Evolutionary conservation across 2,113 vertebrate species (phyloP).

Genomic region (Fregetta grallaria): DNA sequence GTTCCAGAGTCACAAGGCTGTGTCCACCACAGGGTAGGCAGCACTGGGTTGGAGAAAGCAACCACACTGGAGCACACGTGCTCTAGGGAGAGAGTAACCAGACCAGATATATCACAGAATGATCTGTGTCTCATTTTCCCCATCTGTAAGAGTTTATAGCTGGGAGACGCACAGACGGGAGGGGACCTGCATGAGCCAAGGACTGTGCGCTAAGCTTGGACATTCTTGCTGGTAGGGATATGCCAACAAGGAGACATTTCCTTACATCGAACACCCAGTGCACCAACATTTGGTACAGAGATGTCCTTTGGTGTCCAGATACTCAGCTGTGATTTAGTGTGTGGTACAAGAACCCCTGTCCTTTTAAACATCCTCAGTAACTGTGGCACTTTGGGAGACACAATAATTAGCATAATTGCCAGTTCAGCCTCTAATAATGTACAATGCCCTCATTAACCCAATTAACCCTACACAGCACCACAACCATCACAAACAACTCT

Average conservation of each 20-base stretch:
- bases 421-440: conserved; percentile 43
- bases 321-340: neutral
- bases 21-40: neutral
- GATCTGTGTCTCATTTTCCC: neutral
- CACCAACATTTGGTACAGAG: neutral
- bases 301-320: neutral
- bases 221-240: neutral
- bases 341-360: neutral
- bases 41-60: neutral
- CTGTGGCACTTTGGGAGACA: neutral
- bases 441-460: conserved; percentile 34
- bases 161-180: neutral
- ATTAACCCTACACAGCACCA: conserved; percentile 42
- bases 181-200: neutral
- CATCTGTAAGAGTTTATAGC: neutral
- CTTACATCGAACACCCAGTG: neutral
- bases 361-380: neutral
- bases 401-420: conserved; percentile 43
- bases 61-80: neutral
- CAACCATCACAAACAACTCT: neutral
- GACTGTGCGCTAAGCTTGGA: neutral
- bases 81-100: neutral
- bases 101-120: neutral
- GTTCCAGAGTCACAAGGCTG: neutral
- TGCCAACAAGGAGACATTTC: neutral